A percentile compares a stretch with the other conserved stretches of the same genome.
Conservation (phyloP, 2,113 vertebrate genomes). For the Xiphophorus couchianus region DNA sequence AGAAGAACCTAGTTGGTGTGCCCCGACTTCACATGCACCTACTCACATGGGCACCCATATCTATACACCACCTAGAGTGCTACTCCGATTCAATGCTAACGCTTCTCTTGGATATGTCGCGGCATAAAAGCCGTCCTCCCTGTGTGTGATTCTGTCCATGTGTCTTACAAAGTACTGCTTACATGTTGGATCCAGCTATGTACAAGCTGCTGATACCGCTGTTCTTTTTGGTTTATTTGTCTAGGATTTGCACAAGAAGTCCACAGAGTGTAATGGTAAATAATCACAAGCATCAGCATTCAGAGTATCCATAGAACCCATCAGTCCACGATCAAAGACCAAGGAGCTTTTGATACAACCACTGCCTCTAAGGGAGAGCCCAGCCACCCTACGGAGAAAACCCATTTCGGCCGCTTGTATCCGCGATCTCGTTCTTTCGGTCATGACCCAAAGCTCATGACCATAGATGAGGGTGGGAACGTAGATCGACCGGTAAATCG, state of each 20-base stretch:
- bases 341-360: neutral
- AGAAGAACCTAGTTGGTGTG: conserved; percentile 42
- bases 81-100: conserved; percentile 38
- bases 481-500: too few species aligned
- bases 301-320: neutral
- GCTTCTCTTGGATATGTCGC: conserved; percentile 28
- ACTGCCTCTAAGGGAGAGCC: too few species aligned
- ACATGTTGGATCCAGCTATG: conserved; percentile 22
- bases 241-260: neutral
- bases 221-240: neutral
- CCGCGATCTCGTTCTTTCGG: too few species aligned
- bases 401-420: too few species aligned
- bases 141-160: conserved; percentile 6
- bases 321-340: neutral
- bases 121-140: conserved; percentile 20
- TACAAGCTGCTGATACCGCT: conserved; percentile 20
- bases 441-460: too few species aligned
- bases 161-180: conserved; percentile 12
- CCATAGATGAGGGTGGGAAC: too few species aligned
- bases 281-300: conserved; percentile 27
- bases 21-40: conserved; percentile 71
- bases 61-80: conserved; percentile 44
- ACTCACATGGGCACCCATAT: conserved; percentile 53
- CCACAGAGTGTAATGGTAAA: neutral
- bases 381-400: too few species aligned